A percentile compares a stretch with the other conserved stretches of the same genome.
Conservation (phyloP, 30 jellyfish, hydroid and myxozoan genomes). For the Nemopilema nomurai region DNA sequence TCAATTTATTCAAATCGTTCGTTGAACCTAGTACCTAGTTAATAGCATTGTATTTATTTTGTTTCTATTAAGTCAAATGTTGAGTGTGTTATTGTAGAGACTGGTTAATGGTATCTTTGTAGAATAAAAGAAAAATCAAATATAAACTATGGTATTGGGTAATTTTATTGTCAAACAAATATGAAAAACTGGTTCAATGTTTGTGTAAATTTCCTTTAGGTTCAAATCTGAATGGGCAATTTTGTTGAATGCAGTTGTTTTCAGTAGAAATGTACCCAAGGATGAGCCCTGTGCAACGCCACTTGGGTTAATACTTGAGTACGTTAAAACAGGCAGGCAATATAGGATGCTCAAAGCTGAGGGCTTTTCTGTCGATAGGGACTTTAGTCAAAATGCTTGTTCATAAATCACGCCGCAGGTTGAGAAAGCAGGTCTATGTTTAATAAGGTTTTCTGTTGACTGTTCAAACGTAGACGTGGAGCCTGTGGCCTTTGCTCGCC, state of each 20-base stretch:
- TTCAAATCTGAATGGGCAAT: not conserved
- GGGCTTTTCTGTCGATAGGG: no score
- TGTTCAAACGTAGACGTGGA: not conserved
- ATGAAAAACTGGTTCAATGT: not conserved
- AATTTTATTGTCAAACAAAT: not conserved
- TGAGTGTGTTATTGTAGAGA: not conserved
- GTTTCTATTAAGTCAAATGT: not conserved
- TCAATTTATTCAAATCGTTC: no score
- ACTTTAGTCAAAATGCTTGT: no score
- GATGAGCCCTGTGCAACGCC: no score
- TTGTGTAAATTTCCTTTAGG: not conserved
- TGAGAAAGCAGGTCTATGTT: no score
- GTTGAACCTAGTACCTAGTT: not conserved
- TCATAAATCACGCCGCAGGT: no score
- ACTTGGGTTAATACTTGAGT: no score
- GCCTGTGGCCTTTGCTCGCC: not conserved
- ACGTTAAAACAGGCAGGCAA: no score
- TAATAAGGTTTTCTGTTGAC: no score
- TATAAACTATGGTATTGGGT: not conserved
- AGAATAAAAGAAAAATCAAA: not conserved
- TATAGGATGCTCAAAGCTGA: no score
- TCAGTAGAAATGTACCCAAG: no score
- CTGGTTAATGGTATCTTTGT: not conserved
- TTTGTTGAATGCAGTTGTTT: no score
- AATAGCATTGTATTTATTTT: not conserved